A percentile compares a stretch with the other conserved stretches of the same genome.
Conservation (phyloP, 2,797 vertebrate species). For the Rhinoraja longicauda region DNA sequence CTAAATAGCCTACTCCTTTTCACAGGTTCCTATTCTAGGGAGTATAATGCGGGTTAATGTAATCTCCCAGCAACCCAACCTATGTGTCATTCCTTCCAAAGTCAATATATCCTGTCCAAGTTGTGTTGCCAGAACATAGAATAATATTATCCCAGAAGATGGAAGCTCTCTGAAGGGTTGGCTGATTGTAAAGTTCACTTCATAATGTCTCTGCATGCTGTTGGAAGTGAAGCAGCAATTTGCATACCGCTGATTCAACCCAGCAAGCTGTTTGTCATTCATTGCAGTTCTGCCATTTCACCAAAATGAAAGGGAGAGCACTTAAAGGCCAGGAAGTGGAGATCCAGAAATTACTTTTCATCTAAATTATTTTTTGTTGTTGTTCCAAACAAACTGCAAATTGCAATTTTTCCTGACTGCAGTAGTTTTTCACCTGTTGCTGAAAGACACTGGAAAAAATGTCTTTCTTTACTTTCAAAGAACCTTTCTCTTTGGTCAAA, state of each 20-base stretch:
- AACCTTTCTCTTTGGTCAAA: background rate
- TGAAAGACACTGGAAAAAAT: background rate
- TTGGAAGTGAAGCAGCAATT: background rate
- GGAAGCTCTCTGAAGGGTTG: background rate
- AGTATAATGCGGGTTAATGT: background rate
- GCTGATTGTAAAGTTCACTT: background rate
- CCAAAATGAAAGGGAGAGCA: background rate
- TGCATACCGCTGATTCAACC: background rate
- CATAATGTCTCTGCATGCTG: background rate
- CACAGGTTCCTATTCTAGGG: no score
- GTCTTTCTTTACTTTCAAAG: background rate
- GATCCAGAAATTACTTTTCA: background rate
- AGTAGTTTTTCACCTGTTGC: background rate
- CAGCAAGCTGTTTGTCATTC: background rate
- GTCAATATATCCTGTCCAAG: background rate
- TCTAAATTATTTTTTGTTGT: background rate
- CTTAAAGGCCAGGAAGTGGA: background rate
- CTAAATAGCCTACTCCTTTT: no score
- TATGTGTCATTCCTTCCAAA: background rate
- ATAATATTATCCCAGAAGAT: background rate
- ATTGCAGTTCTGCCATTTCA: background rate
- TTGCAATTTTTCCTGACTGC: background rate
- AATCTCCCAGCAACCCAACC: background rate
- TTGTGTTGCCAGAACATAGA: background rate
- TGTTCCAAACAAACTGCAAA: background rate